Conservation (phyloP, 2,888 invertebrate genomes). For the Lasioglossum vierecki region DNA sequence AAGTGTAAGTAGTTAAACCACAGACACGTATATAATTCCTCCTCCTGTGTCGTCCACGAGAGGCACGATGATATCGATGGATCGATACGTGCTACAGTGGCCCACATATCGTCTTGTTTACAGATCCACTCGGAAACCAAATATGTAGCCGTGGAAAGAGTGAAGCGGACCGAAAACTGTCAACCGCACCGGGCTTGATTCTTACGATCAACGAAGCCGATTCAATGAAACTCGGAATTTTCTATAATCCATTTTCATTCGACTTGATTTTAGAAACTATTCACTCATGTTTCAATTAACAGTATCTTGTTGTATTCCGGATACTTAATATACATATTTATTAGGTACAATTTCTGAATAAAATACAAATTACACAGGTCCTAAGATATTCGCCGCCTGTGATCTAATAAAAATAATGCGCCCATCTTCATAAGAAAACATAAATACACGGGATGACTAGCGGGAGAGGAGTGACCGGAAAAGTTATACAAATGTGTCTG, state of each 20-base stretch:
- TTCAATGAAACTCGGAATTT: neutral
- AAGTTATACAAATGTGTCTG: too few species aligned
- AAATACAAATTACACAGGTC: too few species aligned
- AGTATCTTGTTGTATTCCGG: too few species aligned
- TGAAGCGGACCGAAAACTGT: neutral
- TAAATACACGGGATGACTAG: too few species aligned
- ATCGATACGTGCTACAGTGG: conserved; percentile 42
- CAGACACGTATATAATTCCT: conserved; percentile 70
- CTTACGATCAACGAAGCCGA: neutral
- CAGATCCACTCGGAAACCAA: conserved; percentile 11
- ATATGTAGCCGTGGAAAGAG: neutral
- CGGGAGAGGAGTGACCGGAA: too few species aligned
- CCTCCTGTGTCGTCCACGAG: conserved; percentile 36
- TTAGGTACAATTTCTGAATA: too few species aligned
- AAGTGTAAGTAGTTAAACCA: conserved; percentile 75
- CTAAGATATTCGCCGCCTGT: too few species aligned
- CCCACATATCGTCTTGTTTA: conserved; percentile 27
- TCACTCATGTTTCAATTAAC: too few species aligned
- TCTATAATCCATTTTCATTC: neutral
- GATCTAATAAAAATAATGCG: too few species aligned
- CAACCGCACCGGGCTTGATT: neutral
- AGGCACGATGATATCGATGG: conserved; percentile 60
- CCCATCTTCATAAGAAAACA: too few species aligned
- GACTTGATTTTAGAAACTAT: neutral
- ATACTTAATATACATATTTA: too few species aligned